phyloP scores from a whole-genome alignment of 2,888 invertebrate genomes.

The Spodoptera picta region DNA sequence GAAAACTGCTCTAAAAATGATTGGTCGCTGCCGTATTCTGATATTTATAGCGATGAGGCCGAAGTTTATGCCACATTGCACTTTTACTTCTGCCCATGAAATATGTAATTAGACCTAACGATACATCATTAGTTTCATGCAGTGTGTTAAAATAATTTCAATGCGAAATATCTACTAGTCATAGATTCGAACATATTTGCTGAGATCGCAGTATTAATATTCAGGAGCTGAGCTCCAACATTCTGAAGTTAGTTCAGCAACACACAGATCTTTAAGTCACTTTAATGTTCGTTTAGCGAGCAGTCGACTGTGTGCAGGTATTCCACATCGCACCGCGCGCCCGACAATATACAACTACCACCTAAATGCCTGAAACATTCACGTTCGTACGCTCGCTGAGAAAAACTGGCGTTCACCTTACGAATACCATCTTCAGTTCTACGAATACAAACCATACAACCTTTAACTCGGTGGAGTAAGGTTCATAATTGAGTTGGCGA shows the following conservation, averaged over 20 bases:
- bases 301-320: constrained; percentile 33
- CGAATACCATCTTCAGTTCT: constrained; percentile 51
- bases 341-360: constrained; percentile 63
- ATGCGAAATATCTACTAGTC: no score
- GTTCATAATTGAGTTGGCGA: constrained; percentile 28
- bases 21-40: constrained; percentile 39
- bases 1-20: constrained; percentile 50
- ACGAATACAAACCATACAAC: constrained; percentile 15
- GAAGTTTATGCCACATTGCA: constrained; percentile 22
- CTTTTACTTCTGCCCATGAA: constrained; percentile 26
- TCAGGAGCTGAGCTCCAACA: constrained; percentile 3
- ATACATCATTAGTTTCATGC: no score
- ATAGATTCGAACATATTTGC: no score
- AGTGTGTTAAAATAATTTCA: no score
- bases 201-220: neutral
- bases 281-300: constrained; percentile 12
- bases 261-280: constrained; percentile 14
- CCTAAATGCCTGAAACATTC: constrained; percentile 64
- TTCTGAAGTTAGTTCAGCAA: constrained; percentile 7
- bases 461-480: constrained; percentile 29
- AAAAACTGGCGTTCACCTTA: constrained; percentile 62
- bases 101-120: constrained; percentile 37
- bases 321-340: constrained; percentile 45
- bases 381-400: constrained; percentile 54
- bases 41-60: constrained; percentile 43